Conservation (phyloP, 1,140 invertebrate species). For the Papilio xuthus region DNA sequence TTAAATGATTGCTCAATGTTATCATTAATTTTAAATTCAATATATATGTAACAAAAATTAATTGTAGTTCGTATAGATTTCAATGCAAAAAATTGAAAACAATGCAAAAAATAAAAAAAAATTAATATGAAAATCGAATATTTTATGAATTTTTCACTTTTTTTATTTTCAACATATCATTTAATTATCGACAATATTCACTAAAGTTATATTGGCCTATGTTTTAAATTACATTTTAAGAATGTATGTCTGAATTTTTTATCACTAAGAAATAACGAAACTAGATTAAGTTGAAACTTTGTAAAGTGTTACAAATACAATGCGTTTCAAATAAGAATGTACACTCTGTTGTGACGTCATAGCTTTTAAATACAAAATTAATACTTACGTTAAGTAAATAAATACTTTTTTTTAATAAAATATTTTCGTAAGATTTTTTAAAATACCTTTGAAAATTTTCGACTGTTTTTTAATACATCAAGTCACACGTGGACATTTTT, state of each 20-base stretch:
- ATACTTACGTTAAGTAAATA: too few species aligned
- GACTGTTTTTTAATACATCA: background rate
- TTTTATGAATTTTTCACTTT: background rate
- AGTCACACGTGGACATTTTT: background rate
- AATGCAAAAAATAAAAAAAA: background rate
- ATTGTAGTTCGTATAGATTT: background rate
- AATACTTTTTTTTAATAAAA: too few species aligned
- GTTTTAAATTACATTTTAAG: background rate
- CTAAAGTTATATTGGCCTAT: background rate
- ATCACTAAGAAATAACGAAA: background rate
- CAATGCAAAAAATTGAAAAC: slow-evolving; percentile 4
- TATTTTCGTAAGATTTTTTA: too few species aligned
- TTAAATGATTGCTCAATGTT: slow-evolving; percentile 10
- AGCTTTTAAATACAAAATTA: background rate
- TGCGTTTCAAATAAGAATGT: background rate
- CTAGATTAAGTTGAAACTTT: background rate
- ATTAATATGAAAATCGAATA: too few species aligned
- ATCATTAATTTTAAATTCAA: background rate
- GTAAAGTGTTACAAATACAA: background rate
- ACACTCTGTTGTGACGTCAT: background rate
- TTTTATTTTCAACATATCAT: background rate
- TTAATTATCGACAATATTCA: background rate
- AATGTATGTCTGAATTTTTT: background rate
- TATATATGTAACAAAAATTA: background rate
- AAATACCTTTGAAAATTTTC: too few species aligned